Base-by-base conservation (phyloP, 2,797 vertebrate species). In the Crenichthys baileyi region DNA sequence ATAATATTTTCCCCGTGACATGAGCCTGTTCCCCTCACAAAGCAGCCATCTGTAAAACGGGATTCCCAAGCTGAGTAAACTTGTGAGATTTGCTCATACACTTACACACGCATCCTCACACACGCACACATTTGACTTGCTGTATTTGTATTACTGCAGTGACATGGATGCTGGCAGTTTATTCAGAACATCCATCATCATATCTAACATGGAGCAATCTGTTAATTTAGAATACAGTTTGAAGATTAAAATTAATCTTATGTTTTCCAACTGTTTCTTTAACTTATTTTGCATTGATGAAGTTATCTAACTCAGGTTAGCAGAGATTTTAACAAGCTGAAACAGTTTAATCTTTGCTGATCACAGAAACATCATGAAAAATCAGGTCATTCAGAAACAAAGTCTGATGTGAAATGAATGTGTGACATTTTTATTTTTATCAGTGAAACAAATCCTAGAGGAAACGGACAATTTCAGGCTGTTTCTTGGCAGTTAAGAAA, bases 51-150 rank as follows among this genome's bases (percentile, higher is more conserved):
- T 95, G 94, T 88, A 82, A 85, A 89, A 92, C 88, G 88, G 84
- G 83, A 91, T 90, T 88, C 91, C 85, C 93, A 95, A 96, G 95
- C 95, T 96, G 94, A 94, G 91, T 94, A 95, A 96, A 96, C 94
- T 92, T 88, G 83, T 85, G 72, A 79, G 20, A 79, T 79, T 86
- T 79, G 82, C 84, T 79, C 77, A 85, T 85, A 83, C 73, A 78
- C 78, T 50, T 70, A 53, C 70, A 70, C 20, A 79, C 29, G 16
- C 31, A 36, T 16, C 46, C 9, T 73, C 63, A 61, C 41, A 44
- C 70, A 73, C 51, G 48, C 29, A 41, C 63, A 61, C 72, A 73
- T 51, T 46, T 67, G 77, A 79, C 76, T 70, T 76, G 82, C 78
- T 67, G 70, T 80, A 84, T 87, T 88, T 90, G 88, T 72, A 55